phyloP scores from a whole-genome alignment of 2,888 invertebrate species.

The Glaucopsyche alexis region DNA sequence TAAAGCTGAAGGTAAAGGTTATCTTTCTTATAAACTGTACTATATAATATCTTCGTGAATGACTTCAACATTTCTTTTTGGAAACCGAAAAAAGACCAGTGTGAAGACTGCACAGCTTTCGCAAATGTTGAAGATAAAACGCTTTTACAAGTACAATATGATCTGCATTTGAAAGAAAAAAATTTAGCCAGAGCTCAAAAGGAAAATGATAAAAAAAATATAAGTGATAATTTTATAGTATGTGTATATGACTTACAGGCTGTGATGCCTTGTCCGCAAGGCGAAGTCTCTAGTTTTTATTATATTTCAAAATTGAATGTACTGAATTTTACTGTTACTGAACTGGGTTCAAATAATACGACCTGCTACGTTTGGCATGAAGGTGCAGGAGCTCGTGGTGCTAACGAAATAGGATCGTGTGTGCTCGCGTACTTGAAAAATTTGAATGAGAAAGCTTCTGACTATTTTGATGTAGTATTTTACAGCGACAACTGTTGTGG shows the following conservation, averaged over 20 bases:
- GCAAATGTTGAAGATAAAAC: slow-evolving; percentile 35
- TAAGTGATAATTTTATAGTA: slow-evolving; percentile 23
- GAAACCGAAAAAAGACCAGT: slow-evolving; percentile 41
- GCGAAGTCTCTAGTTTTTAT: slow-evolving; percentile 41
- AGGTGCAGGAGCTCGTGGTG: slow-evolving; percentile 33
- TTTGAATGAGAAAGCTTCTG: slow-evolving; percentile 30
- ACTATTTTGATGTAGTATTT: slow-evolving; percentile 31
- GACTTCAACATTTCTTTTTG: slow-evolving; percentile 40
- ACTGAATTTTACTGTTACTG: slow-evolving; percentile 38
- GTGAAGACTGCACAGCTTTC: slow-evolving; percentile 39
- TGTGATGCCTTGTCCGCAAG: slow-evolving; percentile 41
- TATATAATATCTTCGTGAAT: slow-evolving; percentile 37
- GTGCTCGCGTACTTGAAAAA: slow-evolving; percentile 32
- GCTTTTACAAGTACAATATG: slow-evolving; percentile 20
- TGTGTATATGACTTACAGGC: slow-evolving; percentile 32
- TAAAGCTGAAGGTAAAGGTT: slow-evolving; percentile 34
- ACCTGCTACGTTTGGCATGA: slow-evolving; percentile 36
- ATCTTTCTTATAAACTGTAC: slow-evolving; percentile 37
- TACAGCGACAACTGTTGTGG: slow-evolving; percentile 35
- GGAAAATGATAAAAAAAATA: slow-evolving; percentile 31
- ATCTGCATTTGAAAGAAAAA: slow-evolving; percentile 32
- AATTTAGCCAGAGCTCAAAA: slow-evolving; percentile 31
- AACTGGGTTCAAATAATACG: slow-evolving; percentile 27
- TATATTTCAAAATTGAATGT: slow-evolving; percentile 42
- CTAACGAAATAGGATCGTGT: slow-evolving; percentile 36